These are phyloP conservation scores for Julus scandinavius DNA, from an alignment of 2,888 invertebrate genomes.

Conservation along the genomic window DNA sequence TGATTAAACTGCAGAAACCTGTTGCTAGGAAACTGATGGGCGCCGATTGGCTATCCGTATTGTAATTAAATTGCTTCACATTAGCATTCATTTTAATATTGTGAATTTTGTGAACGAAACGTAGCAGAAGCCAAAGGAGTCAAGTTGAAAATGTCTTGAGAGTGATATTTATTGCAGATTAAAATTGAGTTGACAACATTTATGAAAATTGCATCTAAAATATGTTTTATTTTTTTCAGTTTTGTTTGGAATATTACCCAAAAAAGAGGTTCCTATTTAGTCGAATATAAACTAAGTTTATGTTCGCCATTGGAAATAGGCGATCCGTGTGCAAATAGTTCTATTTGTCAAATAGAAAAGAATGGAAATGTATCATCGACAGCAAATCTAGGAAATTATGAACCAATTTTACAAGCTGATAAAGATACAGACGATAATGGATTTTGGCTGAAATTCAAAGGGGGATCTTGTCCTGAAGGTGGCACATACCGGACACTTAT, in stretches of 20 bases:
- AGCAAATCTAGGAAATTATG: slow-evolving; percentile 43
- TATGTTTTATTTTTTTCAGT: slow-evolving; percentile 41
- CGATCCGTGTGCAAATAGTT: slow-evolving; percentile 37
- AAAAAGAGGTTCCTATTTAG: slow-evolving; percentile 42
- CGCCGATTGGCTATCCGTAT: too few relatives aligned
- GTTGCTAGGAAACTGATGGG: too few relatives aligned
- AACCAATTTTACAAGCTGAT: background rate
- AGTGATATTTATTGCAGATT: too few relatives aligned
- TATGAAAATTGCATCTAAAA: background rate
- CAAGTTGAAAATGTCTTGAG: too few relatives aligned
- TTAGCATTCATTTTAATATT: too few relatives aligned
- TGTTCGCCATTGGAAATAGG: slow-evolving; percentile 44
- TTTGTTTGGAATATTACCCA: slow-evolving; percentile 52
- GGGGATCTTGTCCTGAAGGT: slow-evolving; percentile 47
- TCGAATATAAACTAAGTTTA: slow-evolving; percentile 48
- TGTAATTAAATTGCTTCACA: too few relatives aligned
- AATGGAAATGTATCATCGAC: background rate
- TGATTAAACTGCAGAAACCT: too few relatives aligned
- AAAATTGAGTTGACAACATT: too few relatives aligned
- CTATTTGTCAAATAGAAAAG: slow-evolving; percentile 33
- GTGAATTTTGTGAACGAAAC: too few relatives aligned
- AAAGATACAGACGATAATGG: slow-evolving; percentile 49
- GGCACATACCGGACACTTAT: slow-evolving; percentile 46
- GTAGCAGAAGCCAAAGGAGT: too few relatives aligned
- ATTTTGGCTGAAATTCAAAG: slow-evolving; percentile 52